phyloP scores from a whole-genome alignment of 2,888 invertebrate genomes.

The Laspeyria flexula region DNA sequence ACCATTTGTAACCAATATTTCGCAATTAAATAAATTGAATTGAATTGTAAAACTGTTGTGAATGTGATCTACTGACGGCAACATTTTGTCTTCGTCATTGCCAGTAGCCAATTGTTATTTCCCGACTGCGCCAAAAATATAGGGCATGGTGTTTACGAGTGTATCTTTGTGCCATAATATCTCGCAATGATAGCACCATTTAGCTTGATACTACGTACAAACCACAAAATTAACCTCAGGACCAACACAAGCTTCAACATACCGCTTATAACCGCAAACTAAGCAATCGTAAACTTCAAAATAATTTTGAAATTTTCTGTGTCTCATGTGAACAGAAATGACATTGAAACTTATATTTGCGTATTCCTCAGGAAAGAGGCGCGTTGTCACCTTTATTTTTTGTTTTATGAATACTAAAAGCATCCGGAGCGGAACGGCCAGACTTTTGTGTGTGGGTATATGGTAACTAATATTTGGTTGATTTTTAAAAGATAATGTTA shows the following conservation, averaged over 20 bases:
- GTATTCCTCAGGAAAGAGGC: conserved; percentile 21
- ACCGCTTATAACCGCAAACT: not conserved
- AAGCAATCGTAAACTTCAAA: not conserved
- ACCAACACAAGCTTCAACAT: not conserved
- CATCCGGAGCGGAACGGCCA: conserved; percentile 31
- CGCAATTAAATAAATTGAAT: no score
- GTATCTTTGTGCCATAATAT: not conserved
- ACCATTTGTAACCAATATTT: no score
- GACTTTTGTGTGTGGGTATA: conserved; percentile 17
- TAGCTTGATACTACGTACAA: not conserved
- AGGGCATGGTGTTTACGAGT: no score
- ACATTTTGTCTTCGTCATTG: no score
- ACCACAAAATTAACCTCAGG: not conserved
- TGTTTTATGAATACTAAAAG: conserved; percentile 40
- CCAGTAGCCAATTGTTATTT: no score
- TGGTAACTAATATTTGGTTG: no score
- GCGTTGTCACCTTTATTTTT: conserved; percentile 29
- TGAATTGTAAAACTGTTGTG: no score
- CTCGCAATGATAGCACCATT: not conserved
- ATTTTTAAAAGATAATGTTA: no score
- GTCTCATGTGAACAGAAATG: conserved; percentile 16
- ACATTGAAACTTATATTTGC: conserved; percentile 18
- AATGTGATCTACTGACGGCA: no score
- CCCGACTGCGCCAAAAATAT: no score
- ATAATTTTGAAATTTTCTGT: not conserved